Conservation (phyloP, 2,888 invertebrate genomes). For the Parnassius apollo region DNA sequence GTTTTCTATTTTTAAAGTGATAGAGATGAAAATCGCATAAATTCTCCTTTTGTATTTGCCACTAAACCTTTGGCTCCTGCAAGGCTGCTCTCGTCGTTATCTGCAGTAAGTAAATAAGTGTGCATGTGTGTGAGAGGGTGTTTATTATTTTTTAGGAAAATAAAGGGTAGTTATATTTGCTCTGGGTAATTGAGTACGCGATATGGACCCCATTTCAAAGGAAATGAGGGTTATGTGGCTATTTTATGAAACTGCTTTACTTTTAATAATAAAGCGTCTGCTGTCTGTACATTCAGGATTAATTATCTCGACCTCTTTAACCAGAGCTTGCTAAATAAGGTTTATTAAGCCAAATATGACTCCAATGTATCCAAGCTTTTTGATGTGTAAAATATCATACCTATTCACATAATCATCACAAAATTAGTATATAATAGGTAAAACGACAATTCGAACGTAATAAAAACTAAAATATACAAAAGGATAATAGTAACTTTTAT, state of each 20-base stretch:
- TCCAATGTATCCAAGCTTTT: neutral
- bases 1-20: conserved; percentile 31
- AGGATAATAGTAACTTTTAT: too few relatives aligned
- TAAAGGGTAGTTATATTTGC: conserved; percentile 36
- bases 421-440: too few relatives aligned
- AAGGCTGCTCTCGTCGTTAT: conserved; percentile 56
- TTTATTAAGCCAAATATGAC: conserved; percentile 7
- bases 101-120: conserved; percentile 56
- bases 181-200: conserved; percentile 36
- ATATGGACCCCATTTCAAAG: conserved; percentile 29
- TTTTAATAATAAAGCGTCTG: conserved; percentile 7
- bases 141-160: conserved; percentile 37
- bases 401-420: too few relatives aligned
- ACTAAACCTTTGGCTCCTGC: conserved; percentile 42
- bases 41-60: conserved; percentile 31
- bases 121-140: conserved; percentile 42
- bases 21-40: conserved; percentile 43
- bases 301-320: neutral
- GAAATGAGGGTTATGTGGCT: conserved; percentile 14
- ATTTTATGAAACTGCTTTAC: conserved; percentile 17
- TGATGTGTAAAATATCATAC: too few relatives aligned
- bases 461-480: too few relatives aligned
- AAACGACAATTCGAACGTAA: too few relatives aligned
- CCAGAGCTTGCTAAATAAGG: conserved; percentile 30
- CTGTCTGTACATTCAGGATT: neutral